Evolutionary conservation across 1,140 invertebrate species (phyloP), one percentile per base, ranked within the genome.

Genomic region (Cotesia vestalis): DNA sequence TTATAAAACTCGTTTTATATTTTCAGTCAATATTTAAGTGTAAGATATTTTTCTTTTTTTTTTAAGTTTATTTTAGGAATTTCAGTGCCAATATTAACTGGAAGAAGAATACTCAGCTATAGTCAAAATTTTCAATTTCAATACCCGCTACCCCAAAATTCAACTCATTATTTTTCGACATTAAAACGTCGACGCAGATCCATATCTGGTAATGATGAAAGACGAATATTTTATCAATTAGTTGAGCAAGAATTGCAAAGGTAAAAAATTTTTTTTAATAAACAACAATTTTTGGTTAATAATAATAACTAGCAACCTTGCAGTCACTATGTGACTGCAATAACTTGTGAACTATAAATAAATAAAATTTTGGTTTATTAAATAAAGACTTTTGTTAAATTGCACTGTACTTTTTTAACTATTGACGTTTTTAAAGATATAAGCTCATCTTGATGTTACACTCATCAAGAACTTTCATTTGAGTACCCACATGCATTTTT

Each of bases 51-150:
- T 8, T 9, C 11, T 46, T 74, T 8, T 9, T 46, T 46, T 73
- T 17, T 17, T 17, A 72, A 87, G 87, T 74, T 88, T 38, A 75
- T 88, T 38, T 66, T 83, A 11, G 88, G 88, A 60, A 78, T 84
- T 27, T 77, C 84, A 2, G 74, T 87, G 6, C 88, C 88, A 4
- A 81, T 88, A 20, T 77, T 83, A 9, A 68, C 88, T 0, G 81
- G 80, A n/a, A 80, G 79, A 27, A 80, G 79, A 67, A 77, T 76
- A 66, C 38, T 88, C 35, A 77, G 80, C 27, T 86, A 84, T 71
- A 83, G 79, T 0, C 81, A 85, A 57, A 87, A 88, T 77, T 72
- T 88, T 55, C 87, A 88, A 78, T 86, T 87, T 70, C 87, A 88
- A 76, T 88, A 85, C 69, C 52, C 74, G 5, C n/a, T 88, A 36